Evolutionary conservation across 1,140 invertebrate genomes (phyloP).

Genomic region (Apis dorsata): DNA sequence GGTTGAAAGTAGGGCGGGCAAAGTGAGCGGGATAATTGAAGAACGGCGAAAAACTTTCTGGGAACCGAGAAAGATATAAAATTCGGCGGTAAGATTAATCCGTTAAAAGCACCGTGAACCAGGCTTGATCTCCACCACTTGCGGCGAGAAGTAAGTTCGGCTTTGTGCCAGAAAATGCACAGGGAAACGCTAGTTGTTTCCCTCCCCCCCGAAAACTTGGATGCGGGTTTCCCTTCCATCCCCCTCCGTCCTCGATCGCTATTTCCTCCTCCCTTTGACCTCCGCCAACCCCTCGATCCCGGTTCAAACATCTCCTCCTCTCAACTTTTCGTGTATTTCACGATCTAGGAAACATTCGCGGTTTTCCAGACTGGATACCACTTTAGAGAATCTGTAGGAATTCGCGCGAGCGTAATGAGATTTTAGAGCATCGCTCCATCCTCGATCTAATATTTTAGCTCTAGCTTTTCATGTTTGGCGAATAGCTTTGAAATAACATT

Average conservation of each 20-base stretch:
- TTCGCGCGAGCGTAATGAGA: conserved; percentile 38
- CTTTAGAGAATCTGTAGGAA: conserved; percentile 31
- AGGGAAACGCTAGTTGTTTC: conserved; percentile 43
- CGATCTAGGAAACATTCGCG: conserved; percentile 10
- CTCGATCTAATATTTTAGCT: neutral
- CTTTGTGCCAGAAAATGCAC: conserved; percentile 57
- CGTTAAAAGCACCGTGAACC: conserved; percentile 52
- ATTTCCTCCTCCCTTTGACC: too few species aligned
- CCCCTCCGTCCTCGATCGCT: too few species aligned
- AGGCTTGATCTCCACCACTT: conserved; percentile 26
- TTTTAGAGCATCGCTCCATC: neutral
- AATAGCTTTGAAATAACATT: neutral
- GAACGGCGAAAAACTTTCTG: conserved; percentile 35
- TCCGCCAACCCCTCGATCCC: neutral
- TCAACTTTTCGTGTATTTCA: conserved; percentile 31
- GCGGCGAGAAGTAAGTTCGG: conserved; percentile 41
- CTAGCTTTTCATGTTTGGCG: neutral
- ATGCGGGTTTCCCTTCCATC: conserved; percentile 20
- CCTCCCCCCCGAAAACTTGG: conserved; percentile 48
- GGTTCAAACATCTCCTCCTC: neutral
- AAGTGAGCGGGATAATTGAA: conserved; percentile 43
- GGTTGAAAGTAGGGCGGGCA: conserved; percentile 42
- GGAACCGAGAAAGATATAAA: conserved; percentile 30
- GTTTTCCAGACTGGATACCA: conserved; percentile 1
- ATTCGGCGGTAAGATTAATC: conserved; percentile 58